phyloP scores from a whole-genome alignment of 2,888 invertebrate species.

The Synergus gifuensis region DNA sequence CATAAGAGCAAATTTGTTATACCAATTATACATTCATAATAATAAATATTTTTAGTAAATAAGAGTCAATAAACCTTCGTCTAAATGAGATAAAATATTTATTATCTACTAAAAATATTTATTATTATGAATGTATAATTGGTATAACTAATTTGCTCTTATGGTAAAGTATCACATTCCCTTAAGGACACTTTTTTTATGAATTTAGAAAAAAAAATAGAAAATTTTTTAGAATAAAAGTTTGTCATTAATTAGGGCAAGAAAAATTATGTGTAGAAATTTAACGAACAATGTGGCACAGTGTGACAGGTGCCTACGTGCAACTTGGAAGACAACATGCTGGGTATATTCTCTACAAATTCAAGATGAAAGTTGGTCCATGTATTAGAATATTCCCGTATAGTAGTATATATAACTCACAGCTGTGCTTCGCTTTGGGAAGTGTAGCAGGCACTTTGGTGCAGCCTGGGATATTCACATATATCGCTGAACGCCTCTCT shows the following conservation, averaged over 20 bases:
- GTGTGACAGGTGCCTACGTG: no score
- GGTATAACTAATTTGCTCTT: no score
- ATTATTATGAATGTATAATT: no score
- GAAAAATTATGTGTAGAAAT: slow-evolving; percentile 2
- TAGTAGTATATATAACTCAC: slow-evolving; percentile 63
- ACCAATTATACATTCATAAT: no score
- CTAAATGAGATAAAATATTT: no score
- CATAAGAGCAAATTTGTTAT: no score
- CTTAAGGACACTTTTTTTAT: neutral
- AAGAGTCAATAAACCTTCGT: no score
- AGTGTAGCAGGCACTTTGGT: slow-evolving; percentile 75
- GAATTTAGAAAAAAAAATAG: neutral
- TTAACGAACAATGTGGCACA: slow-evolving; percentile 11
- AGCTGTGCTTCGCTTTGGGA: slow-evolving; percentile 73
- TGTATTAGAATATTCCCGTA: slow-evolving; percentile 5
- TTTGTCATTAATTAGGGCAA: neutral
- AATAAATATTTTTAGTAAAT: no score
- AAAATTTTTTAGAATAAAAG: neutral
- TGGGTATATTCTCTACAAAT: neutral
- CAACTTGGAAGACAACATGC: no score
- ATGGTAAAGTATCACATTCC: no score
- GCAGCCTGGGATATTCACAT: slow-evolving; percentile 71
- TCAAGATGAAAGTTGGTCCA: slow-evolving; percentile 15
- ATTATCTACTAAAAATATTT: no score
- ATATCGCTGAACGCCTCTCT: slow-evolving; percentile 68